These are phyloP conservation scores for Neotoma lepida DNA, from an alignment of 2,113 vertebrate genomes.

Conservation along the genomic window DNA sequence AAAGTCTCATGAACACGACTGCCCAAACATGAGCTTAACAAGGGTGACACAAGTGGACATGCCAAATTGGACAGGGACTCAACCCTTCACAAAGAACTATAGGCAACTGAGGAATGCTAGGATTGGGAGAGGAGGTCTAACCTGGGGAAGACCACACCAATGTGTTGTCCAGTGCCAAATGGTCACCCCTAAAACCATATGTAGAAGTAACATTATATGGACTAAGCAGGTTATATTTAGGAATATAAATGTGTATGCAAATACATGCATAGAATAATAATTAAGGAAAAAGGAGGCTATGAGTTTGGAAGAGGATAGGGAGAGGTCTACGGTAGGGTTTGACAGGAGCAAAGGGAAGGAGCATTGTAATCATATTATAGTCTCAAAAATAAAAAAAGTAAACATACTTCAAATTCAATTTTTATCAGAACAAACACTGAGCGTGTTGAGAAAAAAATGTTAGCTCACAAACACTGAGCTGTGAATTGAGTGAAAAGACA, in stretches of 20 bases:
- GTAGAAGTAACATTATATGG: neutral
- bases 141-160: neutral
- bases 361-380: neutral
- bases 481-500: neutral
- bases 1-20: neutral
- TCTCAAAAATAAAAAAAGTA: neutral
- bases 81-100: neutral
- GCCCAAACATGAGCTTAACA: neutral
- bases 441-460: neutral
- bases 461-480: neutral
- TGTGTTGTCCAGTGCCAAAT: neutral
- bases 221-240: neutral
- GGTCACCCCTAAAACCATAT: neutral
- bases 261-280: neutral
- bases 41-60: neutral
- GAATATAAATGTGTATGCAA: neutral
- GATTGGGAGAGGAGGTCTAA: neutral
- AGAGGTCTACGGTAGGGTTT: neutral
- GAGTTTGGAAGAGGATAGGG: neutral
- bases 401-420: neutral
- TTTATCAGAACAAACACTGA: neutral
- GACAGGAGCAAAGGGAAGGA: neutral
- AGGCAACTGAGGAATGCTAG: neutral
- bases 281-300: neutral
- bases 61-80: neutral